Evolutionary conservation across 2,113 vertebrate genomes (phyloP), one percentile per base, ranked within the genome.

Genomic region (Gallinago undulata): DNA sequence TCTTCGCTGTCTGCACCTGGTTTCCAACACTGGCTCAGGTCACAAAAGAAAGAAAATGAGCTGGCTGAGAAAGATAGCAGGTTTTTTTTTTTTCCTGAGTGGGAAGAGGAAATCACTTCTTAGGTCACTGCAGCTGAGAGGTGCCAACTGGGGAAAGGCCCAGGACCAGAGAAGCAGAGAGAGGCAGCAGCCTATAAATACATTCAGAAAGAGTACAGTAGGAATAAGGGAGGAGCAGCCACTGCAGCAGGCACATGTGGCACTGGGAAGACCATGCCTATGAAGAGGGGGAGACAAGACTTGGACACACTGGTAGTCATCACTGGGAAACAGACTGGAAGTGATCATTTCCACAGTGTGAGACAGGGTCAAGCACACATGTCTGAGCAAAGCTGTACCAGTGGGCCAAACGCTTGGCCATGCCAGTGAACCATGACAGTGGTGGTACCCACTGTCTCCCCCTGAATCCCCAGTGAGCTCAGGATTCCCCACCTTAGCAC

Each of bases 1-100:
- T 94, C 77, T 95, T 64, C 75, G 83, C 62, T 86, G 16, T 77
- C 89, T 94, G 76, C 57, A 88, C 70, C 82, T 88, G 59, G 30
- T 89, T 95, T 94, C 47, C 53, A 47, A 11, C 53, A 37, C 72
- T 67, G 39, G 31, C 43, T 89, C 33, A 63, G 72, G 91, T 91
- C 77, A 90, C 41, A 28, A 92, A 84, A 89, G 73, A 88, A 85
- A 84, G 59, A 66, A 84, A 72, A 79, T 0, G 11, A 69, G 50
- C 47, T 67, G 39, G 35, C 43, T 78, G 43, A 60, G 69, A 89
- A 73, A 87, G 79, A 84, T 2, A 87, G 48, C 33, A 57, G 74
- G 31, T 0, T 1, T 84, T 81, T 72, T 48, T 48, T 48, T 90
- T 59, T 70, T 86, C 39, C 47, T 73, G 33, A 1, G 1, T 62